Evolutionary conservation across 2,888 invertebrate genomes (phyloP).

Genomic region (Rhamnusium bicolor): DNA sequence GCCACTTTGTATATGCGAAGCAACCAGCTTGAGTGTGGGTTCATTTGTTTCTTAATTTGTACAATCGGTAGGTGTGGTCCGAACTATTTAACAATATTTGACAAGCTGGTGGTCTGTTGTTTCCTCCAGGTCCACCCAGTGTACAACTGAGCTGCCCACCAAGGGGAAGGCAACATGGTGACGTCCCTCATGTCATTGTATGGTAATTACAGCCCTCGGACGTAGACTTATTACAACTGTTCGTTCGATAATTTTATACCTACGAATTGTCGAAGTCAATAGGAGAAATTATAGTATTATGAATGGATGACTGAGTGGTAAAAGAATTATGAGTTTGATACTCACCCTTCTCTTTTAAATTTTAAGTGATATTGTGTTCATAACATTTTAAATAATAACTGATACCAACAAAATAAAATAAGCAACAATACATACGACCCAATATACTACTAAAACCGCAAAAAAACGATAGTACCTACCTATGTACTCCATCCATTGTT

Average conservation of each 20-base stretch:
- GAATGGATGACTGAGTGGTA: conserved; percentile 10
- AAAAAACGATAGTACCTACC: no score
- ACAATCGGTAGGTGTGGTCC: conserved; percentile 34
- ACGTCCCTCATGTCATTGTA: conserved; percentile 48
- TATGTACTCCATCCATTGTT: no score
- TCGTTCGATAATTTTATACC: conserved; percentile 31
- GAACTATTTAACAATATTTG: conserved; percentile 40
- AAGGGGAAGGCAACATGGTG: conserved; percentile 21
- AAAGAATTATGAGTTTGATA: neutral
- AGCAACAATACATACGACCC: no score
- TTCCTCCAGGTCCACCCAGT: conserved; percentile 37
- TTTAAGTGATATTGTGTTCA: no score
- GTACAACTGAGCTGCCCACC: conserved; percentile 23
- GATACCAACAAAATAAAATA: no score
- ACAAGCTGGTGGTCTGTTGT: conserved; percentile 40
- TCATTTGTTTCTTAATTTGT: conserved; percentile 37
- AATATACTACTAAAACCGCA: no score
- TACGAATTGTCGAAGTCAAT: conserved; percentile 23
- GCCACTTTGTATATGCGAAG: neutral
- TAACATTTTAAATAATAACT: no score
- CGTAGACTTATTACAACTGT: conserved; percentile 26
- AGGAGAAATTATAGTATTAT: conserved; percentile 12
- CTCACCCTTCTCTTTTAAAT: no score
- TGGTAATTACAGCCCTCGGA: conserved; percentile 48
- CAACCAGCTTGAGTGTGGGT: conserved; percentile 18